These are phyloP conservation scores for Oryzias javanicus DNA, from an alignment of 2,113 vertebrate species.

Conservation along the genomic window DNA sequence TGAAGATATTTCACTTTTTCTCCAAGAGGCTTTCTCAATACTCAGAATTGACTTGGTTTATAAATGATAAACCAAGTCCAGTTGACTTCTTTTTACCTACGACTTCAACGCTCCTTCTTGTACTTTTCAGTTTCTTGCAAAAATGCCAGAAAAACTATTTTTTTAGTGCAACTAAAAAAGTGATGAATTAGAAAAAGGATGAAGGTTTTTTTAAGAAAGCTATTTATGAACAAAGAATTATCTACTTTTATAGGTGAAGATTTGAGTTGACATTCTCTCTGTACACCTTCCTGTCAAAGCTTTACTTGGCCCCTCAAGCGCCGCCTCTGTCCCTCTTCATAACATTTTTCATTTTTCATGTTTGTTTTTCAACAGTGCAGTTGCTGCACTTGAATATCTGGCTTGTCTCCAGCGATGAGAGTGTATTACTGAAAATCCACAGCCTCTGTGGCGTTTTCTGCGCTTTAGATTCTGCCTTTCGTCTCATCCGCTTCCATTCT, in stretches of 20 bases:
- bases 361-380: constrained; percentile 29
- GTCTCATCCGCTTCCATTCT: constrained; percentile 46
- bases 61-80: too few relatives aligned
- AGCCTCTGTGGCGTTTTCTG: constrained; percentile 18
- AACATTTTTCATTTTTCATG: constrained; percentile 25
- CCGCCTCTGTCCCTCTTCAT: constrained; percentile 34
- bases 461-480: constrained; percentile 10
- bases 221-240: constrained; percentile 62
- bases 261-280: constrained; percentile 70
- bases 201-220: constrained; percentile 16
- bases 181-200: too few relatives aligned
- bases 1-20: too few relatives aligned
- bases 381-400: constrained; percentile 39
- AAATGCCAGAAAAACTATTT: too few relatives aligned
- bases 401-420: constrained; percentile 21
- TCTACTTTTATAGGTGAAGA: constrained; percentile 60
- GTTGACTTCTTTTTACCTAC: too few relatives aligned
- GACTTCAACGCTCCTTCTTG: too few relatives aligned
- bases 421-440: constrained; percentile 32
- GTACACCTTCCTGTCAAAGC: constrained; percentile 66
- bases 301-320: constrained; percentile 35
- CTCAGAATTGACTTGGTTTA: too few relatives aligned
- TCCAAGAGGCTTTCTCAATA: too few relatives aligned
- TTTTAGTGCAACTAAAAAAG: too few relatives aligned
- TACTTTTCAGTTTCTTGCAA: too few relatives aligned